Evolutionary conservation across 2,888 invertebrate species (phyloP).

Genomic region (Cinara cedri): DNA sequence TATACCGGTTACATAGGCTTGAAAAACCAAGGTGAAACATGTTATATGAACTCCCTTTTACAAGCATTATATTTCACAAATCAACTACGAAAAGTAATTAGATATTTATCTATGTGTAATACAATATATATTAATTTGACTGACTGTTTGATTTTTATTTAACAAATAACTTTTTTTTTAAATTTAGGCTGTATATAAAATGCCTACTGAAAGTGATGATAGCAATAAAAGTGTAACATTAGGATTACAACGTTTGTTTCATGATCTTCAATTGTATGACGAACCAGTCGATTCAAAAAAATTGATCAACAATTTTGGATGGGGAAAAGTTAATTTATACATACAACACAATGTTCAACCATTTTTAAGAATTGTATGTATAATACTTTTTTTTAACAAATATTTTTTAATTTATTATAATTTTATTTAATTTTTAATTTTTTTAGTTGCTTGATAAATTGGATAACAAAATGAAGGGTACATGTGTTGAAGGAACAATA

Average conservation of each 20-base stretch:
- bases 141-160: not conserved
- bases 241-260: constrained; percentile 96
- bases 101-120: constrained; percentile 60
- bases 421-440: constrained; percentile 57
- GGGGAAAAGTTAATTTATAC: constrained; percentile 99
- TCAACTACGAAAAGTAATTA: constrained; percentile 69
- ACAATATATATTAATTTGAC: not conserved
- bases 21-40: constrained; percentile 99
- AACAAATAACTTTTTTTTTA: no score
- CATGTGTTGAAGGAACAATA: constrained; percentile 96
- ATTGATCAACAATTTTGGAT: constrained; percentile 97
- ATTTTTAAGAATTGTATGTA: constrained; percentile 73
- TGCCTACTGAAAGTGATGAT: constrained; percentile 99
- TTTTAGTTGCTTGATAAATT: constrained; percentile 87
- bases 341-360: constrained; percentile 98
- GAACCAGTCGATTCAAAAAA: constrained; percentile 99
- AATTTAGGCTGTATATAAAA: constrained; percentile 97
- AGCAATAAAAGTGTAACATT: constrained; percentile 92
- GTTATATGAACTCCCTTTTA: constrained; percentile 98
- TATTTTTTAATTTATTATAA: no score
- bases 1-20: constrained; percentile 91
- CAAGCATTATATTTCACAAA: constrained; percentile 99
- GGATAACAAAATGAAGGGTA: constrained; percentile 99
- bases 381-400: not conserved
- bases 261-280: constrained; percentile 96